A percentile compares a stretch with the other conserved stretches of the same genome.
Conservation (phyloP, 2,113 vertebrate species). For the Chaetorhynchus papuensis region DNA sequence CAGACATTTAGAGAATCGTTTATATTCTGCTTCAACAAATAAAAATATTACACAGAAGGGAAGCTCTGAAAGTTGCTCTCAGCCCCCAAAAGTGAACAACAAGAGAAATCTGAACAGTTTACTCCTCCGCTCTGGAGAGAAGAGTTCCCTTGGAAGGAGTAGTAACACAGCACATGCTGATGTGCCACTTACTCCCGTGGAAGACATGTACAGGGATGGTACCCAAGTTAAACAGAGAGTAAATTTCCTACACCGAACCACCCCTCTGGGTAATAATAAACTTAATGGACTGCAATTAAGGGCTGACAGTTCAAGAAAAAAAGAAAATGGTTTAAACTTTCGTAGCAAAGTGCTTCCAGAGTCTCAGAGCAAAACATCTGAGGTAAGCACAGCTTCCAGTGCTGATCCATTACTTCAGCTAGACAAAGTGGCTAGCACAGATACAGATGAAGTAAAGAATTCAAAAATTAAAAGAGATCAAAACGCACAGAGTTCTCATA, state of each 20-base stretch:
- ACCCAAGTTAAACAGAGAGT: not conserved
- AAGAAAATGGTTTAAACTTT: not conserved
- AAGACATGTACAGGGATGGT: not conserved
- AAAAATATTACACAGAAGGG: not conserved
- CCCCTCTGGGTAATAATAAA: not conserved
- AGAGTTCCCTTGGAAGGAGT: not conserved
- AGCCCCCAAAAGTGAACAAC: not conserved
- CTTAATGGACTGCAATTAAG: not conserved
- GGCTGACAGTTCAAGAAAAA: not conserved
- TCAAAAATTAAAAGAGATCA: not conserved
- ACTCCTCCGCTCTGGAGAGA: not conserved
- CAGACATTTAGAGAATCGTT: not conserved
- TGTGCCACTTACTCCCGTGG: not conserved
- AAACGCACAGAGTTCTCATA: not conserved
- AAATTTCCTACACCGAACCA: not conserved
- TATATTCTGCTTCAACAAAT: not conserved
- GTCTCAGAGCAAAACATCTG: constrained; percentile 15
- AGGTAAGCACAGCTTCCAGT: not conserved
- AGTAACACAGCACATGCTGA: not conserved
- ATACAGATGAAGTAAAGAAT: not conserved
- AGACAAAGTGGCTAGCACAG: not conserved
- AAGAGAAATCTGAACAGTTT: not conserved
- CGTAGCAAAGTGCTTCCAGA: constrained; percentile 8
- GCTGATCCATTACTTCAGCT: not conserved
- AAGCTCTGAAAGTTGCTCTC: not conserved